Conservation (phyloP, 2,113 vertebrate species). For the Ramphastos sulfuratus region DNA sequence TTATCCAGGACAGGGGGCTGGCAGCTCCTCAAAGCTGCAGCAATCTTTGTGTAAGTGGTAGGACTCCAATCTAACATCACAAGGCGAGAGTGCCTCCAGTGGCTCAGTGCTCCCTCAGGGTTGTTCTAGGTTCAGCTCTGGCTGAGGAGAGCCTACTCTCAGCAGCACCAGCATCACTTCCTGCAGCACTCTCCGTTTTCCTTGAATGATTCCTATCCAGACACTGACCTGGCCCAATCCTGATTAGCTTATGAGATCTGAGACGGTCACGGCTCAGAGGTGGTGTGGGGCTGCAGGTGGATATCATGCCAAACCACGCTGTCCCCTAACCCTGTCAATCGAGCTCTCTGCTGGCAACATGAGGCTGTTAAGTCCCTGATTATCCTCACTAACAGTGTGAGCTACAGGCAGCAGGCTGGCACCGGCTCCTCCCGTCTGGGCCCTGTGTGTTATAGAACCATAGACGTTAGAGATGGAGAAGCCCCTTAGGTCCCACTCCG, state of each 20-base stretch:
- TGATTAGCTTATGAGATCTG: slow-evolving; percentile 63
- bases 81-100: slow-evolving; percentile 42
- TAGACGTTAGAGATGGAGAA: slow-evolving; percentile 71
- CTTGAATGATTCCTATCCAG: slow-evolving; percentile 61
- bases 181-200: slow-evolving; percentile 61
- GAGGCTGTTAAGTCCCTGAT: slow-evolving; percentile 63
- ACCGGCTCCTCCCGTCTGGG: slow-evolving; percentile 64
- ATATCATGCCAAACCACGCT: slow-evolving; percentile 63
- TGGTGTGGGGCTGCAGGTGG: slow-evolving; percentile 62
- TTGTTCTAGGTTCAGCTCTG: slow-evolving; percentile 21
- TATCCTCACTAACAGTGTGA: slow-evolving; percentile 60
- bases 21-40: slow-evolving; percentile 33
- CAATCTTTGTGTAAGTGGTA: background rate
- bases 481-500: slow-evolving; percentile 52
- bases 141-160: slow-evolving; percentile 61
- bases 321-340: slow-evolving; percentile 61
- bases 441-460: slow-evolving; percentile 74
- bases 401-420: slow-evolving; percentile 65
- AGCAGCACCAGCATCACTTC: slow-evolving; percentile 65
- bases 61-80: background rate
- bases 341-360: slow-evolving; percentile 65
- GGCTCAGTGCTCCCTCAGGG: slow-evolving; percentile 31
- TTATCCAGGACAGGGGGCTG: slow-evolving; percentile 1
- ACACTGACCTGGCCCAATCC: slow-evolving; percentile 68
- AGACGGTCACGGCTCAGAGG: slow-evolving; percentile 60